Base-by-base conservation (phyloP, 2,888 invertebrate genomes). In the Drosophila atripex region DNA sequence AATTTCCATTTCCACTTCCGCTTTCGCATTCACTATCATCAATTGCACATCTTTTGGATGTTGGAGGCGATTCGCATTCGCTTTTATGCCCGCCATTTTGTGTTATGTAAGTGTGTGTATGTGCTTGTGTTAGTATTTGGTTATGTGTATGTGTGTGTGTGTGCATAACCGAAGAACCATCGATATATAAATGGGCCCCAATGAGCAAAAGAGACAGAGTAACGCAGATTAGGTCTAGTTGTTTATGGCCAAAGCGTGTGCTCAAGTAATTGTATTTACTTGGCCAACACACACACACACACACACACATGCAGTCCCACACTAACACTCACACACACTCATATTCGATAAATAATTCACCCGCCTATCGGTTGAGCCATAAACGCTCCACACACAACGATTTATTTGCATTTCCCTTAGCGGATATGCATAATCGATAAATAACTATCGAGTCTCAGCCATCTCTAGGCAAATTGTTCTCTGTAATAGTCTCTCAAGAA, bases 1-100 rank as follows among this genome's bases (percentile, higher is more conserved):
- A 69, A 79, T 80, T 80, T 78, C 85, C 84, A 80, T 80, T 84
- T 80, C 75, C 80, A 79, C 77, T 77, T 73, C 68, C 65, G 39
- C 39, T 52, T 16, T 55, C 56, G 41, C 28, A 59, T 28, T 35
- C 73, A 71, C 71, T 71, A 71, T 71, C 71, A 71, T 73, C 71
- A 71, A 73, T 71, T 72, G 71, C 66, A 53, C 71, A 71, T 71
- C 71, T 41, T 18, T 41, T 66, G 18, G 21, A 18, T 45, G 59
- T 61, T 60, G 60, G 47, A 61, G 60, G 66, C 80, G 79, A 64
- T 82, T 79, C 75, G 53, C 39, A 41, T 41, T 41, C 39, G 39
- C 39, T 75, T 77, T 80, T 72, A 77, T 74, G 80, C 53, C 46
- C 53, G 59, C 61, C 75, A 77, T 77, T 77, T 59, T 54, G 60